Evolutionary conservation across 1,140 invertebrate genomes (phyloP).

Genomic region (Caenorhabditis inopinata): DNA sequence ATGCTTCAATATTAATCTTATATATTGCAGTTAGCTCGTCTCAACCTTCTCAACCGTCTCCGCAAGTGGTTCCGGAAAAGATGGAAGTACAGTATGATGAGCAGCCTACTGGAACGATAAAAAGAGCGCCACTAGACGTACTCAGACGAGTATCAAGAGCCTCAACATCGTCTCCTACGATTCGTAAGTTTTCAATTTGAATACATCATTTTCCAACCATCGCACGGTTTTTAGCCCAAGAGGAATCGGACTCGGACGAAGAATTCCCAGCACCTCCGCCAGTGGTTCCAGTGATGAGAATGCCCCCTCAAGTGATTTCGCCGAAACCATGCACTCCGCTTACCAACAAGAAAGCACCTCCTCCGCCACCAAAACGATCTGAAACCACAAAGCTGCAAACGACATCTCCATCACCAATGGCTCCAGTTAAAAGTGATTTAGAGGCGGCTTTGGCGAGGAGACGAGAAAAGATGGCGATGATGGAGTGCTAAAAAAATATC

Average conservation of each 20-base stretch:
- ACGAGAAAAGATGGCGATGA: constrained; percentile 34
- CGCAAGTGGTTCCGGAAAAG: not conserved
- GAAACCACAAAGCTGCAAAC: constrained; percentile 30
- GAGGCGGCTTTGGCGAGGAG: constrained; percentile 40
- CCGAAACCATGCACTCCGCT: not conserved
- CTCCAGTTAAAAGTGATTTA: constrained; percentile 32
- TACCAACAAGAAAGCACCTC: constrained; percentile 49
- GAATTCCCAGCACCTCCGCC: constrained; percentile 61
- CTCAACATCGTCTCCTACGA: constrained; percentile 44
- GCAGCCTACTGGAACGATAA: constrained; percentile 44
- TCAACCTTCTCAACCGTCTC: not conserved
- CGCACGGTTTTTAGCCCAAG: constrained; percentile 5
- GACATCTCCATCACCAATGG: not conserved
- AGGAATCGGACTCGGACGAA: constrained; percentile 59
- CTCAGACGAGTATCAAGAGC: constrained; percentile 33
- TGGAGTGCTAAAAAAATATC: not conserved
- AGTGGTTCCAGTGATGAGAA: constrained; percentile 35
- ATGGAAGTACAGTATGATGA: constrained; percentile 35
- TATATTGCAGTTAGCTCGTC: not conserved
- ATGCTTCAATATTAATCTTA: too few species aligned
- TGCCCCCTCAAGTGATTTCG: not conserved
- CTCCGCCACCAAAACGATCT: constrained; percentile 62
- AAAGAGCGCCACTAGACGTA: constrained; percentile 42
- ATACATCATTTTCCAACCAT: not conserved
- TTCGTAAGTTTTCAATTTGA: constrained; percentile 29